Base-by-base conservation (phyloP, 2,113 vertebrate genomes). In the Alces alces region DNA sequence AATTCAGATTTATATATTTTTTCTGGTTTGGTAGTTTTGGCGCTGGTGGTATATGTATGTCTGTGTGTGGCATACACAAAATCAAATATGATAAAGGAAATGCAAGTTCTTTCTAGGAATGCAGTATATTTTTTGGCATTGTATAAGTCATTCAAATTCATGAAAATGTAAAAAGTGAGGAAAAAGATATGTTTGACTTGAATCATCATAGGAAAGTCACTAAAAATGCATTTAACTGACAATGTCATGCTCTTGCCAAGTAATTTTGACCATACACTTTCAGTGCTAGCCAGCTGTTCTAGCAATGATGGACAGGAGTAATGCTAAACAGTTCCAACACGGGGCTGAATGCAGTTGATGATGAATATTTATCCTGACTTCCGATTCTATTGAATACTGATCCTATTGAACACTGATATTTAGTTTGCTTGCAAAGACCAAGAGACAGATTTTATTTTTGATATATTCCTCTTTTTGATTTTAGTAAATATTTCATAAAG, bases 161-260 rank as follows among this genome's bases (percentile, higher is more conserved):
- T 84, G 39, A 79, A 86, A 86, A 66, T 92, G 14, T 57, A 92
- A 91, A 76, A 78, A 16, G 9, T 64, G 13, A 87, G 36, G 14
- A 33, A 14, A 89, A 19, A 85, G 17, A 52, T 16, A 39, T 19
- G 23, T 39, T 86, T 84, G 57, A 47, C 27, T 57, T n/a, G 12
- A 28, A 60, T 61, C 9, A 33, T 58, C 33, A 60, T 52, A 88
- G 23, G 94, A 92, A 93, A 94, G 82, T 93, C 94, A 97, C 1
- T 47, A 5, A 92, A 96, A 79, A 55, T 90, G 12, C 28, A 97
- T 83, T 86, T 96, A 97, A 97, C 83, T 98, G 98, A 98, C 97
- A 98, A 33, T 95, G 98, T 95, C 97, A 30, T 95, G 98, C 95
- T 97, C 98, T 96, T 98, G 98, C 93, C 97, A 97, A 86, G 5